A percentile compares a stretch with the other conserved stretches of the same genome.
phyloP scores from a whole-genome alignment of 2,888 invertebrate species.

The Molanna angustata region DNA sequence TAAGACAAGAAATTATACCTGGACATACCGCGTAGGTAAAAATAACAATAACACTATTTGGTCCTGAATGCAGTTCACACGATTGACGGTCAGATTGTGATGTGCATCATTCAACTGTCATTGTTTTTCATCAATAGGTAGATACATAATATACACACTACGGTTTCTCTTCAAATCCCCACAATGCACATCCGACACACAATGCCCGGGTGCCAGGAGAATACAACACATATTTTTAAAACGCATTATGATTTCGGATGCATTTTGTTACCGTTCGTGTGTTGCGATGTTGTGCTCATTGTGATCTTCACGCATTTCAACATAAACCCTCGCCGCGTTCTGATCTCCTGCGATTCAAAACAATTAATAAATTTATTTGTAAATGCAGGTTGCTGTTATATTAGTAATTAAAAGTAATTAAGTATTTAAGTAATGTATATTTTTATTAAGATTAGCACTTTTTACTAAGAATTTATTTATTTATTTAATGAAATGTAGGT shows the following conservation, averaged over 20 bases:
- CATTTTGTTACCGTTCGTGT: constrained; percentile 19
- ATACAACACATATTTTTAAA: constrained; percentile 18
- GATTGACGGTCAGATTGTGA: constrained; percentile 28
- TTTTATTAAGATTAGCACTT: too few relatives aligned
- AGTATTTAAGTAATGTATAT: too few relatives aligned
- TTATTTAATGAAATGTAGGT: too few relatives aligned
- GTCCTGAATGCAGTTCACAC: constrained; percentile 26
- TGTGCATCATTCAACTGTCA: constrained; percentile 21
- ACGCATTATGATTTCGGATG: constrained; percentile 17
- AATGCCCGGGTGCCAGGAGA: constrained; percentile 12
- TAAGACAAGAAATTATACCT: constrained; percentile 21
- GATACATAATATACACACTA: too few relatives aligned
- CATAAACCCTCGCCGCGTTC: too few relatives aligned
- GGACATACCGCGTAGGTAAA: too few relatives aligned
- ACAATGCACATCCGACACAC: constrained; percentile 16
- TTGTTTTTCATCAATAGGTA: constrained; percentile 30
- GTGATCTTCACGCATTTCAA: constrained; percentile 11
- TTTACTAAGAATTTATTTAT: too few relatives aligned
- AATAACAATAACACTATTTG: too few relatives aligned
- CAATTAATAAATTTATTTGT: background rate
- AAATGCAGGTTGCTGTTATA: too few relatives aligned
- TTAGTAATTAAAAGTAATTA: too few relatives aligned
- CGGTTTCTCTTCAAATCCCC: constrained; percentile 26
- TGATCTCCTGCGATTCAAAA: too few relatives aligned
- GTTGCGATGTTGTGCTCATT: constrained; percentile 5